A percentile compares a stretch with the other conserved stretches of the same genome.
These are phyloP conservation scores for Otolemur crassicaudatus DNA, from an alignment of 2,797 vertebrate species.

Conservation along the genomic window DNA sequence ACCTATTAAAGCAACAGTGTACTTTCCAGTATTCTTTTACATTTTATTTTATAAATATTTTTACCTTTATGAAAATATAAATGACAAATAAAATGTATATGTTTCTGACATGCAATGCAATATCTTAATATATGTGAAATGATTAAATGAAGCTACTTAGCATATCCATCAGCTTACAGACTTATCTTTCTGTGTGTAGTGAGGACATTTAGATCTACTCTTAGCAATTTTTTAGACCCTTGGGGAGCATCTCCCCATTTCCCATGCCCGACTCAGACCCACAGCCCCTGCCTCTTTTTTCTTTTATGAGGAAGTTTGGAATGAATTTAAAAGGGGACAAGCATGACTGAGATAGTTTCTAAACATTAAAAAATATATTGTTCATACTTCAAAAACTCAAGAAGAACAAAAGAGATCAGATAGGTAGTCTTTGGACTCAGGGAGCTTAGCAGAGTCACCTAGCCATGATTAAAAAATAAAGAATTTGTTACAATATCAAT, in stretches of 20 bases:
- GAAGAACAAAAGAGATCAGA: neutral
- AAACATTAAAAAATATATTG: neutral
- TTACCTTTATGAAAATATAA: neutral
- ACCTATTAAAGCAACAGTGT: neutral
- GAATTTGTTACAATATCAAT: neutral
- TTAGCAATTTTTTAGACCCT: neutral
- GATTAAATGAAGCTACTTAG: neutral
- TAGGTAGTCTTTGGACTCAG: neutral
- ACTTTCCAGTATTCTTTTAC: neutral
- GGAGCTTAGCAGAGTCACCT: neutral
- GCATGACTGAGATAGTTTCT: neutral
- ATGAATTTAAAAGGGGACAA: neutral
- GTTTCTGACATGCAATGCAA: neutral
- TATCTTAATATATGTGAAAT: neutral
- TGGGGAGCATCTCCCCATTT: neutral
- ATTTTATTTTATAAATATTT: neutral
- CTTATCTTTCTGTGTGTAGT: neutral
- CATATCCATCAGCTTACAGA: neutral
- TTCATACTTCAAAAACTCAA: neutral
- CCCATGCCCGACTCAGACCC: rapidly evolving
- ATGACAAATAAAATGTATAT: neutral
- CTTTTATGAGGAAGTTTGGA: neutral
- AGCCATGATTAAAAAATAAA: neutral
- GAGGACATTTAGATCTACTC: neutral
- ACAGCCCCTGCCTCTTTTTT: neutral